These are phyloP conservation scores for Phaethon lepturus DNA, from an alignment of 2,113 vertebrate species.

Conservation along the genomic window DNA sequence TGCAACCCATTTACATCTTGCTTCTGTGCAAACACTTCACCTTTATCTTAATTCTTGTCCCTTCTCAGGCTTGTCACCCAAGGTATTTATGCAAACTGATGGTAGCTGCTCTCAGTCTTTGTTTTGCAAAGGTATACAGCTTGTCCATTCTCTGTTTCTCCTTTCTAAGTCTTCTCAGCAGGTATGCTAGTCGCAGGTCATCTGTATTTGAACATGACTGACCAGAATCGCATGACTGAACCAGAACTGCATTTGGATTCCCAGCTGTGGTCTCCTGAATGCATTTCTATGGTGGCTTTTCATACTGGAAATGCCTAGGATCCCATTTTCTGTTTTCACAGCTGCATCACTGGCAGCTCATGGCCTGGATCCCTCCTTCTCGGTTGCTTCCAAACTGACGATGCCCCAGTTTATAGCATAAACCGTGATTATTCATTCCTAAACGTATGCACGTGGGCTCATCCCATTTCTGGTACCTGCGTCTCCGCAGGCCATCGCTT, in stretches of 20 bases:
- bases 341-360: not conserved
- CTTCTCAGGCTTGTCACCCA: not conserved
- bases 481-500: accelerated
- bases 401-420: not conserved
- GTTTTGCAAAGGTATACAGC: not conserved
- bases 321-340: not conserved
- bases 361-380: not conserved
- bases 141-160: not conserved
- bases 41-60: not conserved
- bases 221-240: not conserved
- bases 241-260: not conserved
- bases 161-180: not conserved
- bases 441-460: not conserved
- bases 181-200: not conserved
- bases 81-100: not conserved
- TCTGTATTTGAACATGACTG: not conserved
- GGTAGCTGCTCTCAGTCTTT: not conserved
- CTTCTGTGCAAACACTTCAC: not conserved
- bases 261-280: not conserved
- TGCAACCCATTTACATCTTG: not conserved
- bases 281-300: not conserved
- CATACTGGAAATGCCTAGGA: not conserved
- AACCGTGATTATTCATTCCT: not conserved
- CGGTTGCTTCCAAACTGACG: accelerated
- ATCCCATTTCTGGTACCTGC: not conserved